Evolutionary conservation across 2,113 vertebrate species (phyloP).

Genomic region (Astatotilapia flaviijosephi): DNA sequence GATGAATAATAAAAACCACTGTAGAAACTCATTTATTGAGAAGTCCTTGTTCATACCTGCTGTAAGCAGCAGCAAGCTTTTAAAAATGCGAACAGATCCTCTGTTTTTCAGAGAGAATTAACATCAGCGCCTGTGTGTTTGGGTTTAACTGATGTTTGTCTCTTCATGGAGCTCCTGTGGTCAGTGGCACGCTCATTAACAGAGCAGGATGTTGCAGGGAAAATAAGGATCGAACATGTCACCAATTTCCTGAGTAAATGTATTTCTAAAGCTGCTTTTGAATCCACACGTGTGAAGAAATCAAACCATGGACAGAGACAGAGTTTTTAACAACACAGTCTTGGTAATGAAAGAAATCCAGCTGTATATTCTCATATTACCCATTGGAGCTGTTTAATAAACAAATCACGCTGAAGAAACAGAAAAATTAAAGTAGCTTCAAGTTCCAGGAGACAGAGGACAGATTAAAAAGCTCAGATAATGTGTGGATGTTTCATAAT

Average conservation of each 20-base stretch:
- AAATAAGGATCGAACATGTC: background rate
- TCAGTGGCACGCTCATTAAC: background rate
- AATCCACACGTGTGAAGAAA: background rate
- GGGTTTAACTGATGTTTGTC: rapidly evolving
- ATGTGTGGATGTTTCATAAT: background rate
- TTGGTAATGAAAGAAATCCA: background rate
- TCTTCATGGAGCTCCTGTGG: background rate
- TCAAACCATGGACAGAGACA: background rate
- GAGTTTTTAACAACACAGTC: background rate
- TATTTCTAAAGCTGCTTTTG: background rate
- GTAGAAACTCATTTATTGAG: background rate
- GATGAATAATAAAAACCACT: background rate
- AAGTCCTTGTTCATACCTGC: background rate
- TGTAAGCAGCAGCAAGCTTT: background rate
- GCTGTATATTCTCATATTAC: background rate
- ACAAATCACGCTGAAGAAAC: background rate
- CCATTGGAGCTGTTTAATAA: background rate
- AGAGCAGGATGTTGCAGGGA: background rate
- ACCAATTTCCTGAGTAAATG: background rate
- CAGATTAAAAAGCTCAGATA: background rate
- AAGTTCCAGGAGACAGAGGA: background rate
- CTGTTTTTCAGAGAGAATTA: background rate
- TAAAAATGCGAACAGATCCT: background rate
- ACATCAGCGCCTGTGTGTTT: background rate
- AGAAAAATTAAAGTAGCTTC: background rate